Evolutionary conservation across 2,888 invertebrate species (phyloP).

Genomic region (Sesamia inferens): DNA sequence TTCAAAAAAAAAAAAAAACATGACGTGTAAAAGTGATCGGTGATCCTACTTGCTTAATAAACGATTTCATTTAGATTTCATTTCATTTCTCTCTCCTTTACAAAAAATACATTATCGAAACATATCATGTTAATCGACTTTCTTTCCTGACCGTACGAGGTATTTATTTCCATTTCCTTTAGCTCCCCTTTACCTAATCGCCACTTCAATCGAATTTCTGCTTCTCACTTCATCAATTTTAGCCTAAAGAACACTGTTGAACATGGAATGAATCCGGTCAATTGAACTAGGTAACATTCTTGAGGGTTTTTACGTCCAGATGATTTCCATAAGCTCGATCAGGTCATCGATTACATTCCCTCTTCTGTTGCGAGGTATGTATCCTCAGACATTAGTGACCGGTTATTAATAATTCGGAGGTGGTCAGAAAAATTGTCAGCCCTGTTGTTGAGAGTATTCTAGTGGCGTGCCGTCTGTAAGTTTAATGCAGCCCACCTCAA

Average conservation of each 20-base stretch:
- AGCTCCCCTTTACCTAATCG: background rate
- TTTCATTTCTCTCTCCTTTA: no score
- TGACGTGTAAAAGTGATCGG: no score
- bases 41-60: no score
- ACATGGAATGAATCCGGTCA: background rate
- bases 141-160: background rate
- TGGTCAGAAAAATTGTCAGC: slow-evolving; percentile 41
- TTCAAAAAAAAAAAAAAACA: no score
- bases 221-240: background rate
- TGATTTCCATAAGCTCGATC: background rate
- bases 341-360: background rate
- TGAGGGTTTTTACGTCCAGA: background rate
- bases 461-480: slow-evolving; percentile 55
- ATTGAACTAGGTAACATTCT: background rate
- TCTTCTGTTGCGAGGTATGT: background rate
- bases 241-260: no score
- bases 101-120: no score
- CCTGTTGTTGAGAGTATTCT: slow-evolving; percentile 57
- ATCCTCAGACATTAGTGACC: background rate
- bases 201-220: background rate
- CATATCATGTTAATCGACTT: no score
- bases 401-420: background rate
- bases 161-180: background rate
- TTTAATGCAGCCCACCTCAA: slow-evolving; percentile 63
- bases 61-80: no score